Percentiles rank a stretch among this genome's conserved stretches.
Evolutionary conservation across 2,888 invertebrate genomes (phyloP).

Genomic region (Globia sparganii): DNA sequence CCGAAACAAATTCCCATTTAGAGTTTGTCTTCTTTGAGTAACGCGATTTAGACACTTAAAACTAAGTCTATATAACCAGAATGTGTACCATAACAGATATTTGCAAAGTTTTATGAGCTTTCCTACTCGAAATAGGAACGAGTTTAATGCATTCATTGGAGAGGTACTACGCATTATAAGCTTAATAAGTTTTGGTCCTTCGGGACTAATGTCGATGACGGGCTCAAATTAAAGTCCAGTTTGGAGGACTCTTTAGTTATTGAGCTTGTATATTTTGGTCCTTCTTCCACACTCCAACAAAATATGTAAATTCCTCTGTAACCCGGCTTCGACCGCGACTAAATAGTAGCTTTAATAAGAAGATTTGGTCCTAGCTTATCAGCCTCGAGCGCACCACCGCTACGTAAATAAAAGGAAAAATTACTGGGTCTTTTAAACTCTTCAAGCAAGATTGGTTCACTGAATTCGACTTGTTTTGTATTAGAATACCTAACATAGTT

Average conservation of each 20-base stretch:
- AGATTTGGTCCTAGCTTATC: constrained; percentile 60
- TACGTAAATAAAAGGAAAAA: constrained; percentile 62
- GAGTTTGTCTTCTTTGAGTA: too few species aligned
- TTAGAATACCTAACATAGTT: constrained; percentile 28
- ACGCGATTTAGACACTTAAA: constrained; percentile 49
- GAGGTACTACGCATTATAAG: constrained; percentile 41
- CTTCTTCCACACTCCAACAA: constrained; percentile 39
- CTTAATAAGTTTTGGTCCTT: constrained; percentile 49
- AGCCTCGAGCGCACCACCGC: constrained; percentile 36
- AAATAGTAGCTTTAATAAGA: constrained; percentile 65
- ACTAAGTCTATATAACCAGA: constrained; percentile 34
- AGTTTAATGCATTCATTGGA: constrained; percentile 42
- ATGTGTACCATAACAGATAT: constrained; percentile 49
- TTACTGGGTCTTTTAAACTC: constrained; percentile 54
- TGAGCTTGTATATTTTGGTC: constrained; percentile 52
- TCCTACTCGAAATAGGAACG: constrained; percentile 41
- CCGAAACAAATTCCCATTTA: too few species aligned
- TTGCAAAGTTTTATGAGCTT: constrained; percentile 55
- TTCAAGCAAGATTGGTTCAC: constrained; percentile 46
- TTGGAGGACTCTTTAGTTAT: constrained; percentile 48
- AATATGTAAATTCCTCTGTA: constrained; percentile 65
- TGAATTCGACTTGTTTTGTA: constrained; percentile 44
- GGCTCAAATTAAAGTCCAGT: constrained; percentile 53
- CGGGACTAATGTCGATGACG: constrained; percentile 45
- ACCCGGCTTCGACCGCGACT: constrained; percentile 42